These are phyloP conservation scores for Zingel zingel DNA, from an alignment of 2,113 vertebrate species.

Conservation along the genomic window DNA sequence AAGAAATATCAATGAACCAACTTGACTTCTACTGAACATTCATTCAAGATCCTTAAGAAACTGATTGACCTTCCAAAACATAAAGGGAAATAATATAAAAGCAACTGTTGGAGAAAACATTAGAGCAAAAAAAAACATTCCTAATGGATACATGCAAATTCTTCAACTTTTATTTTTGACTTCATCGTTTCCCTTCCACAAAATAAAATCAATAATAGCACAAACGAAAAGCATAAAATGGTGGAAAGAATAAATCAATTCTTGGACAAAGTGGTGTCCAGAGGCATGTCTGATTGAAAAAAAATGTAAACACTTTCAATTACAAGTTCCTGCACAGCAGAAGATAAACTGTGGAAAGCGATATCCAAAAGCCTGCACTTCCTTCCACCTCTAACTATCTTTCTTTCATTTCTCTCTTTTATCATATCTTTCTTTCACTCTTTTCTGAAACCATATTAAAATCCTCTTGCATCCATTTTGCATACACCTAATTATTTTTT, in stretches of 20 bases:
- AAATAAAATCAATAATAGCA: conserved; percentile 24
- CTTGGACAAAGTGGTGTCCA: conserved; percentile 39
- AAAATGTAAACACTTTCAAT: conserved; percentile 35
- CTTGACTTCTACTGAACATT: neutral
- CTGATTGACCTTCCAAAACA: conserved; percentile 16
- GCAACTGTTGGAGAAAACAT: conserved; percentile 41
- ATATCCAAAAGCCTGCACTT: conserved; percentile 38
- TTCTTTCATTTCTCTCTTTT: neutral
- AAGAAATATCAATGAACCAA: conserved; percentile 23
- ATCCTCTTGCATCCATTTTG: neutral
- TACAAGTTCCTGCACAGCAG: conserved; percentile 85
- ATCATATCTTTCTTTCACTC: neutral
- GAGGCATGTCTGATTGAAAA: conserved; percentile 48
- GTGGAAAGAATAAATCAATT: conserved; percentile 45
- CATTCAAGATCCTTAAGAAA: conserved; percentile 8
- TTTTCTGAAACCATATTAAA: neutral
- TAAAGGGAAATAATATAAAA: conserved; percentile 54
- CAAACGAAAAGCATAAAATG: conserved; percentile 46
- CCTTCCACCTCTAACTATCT: conserved; percentile 33
- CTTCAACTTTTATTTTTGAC: conserved; percentile 6
- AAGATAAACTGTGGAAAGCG: conserved; percentile 72
- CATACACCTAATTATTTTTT: neutral
- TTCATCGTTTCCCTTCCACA: conserved; percentile 36
- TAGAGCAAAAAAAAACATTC: conserved; percentile 42
- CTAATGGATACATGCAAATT: conserved; percentile 69